phyloP scores from a whole-genome alignment of 2,888 invertebrate species.

The Opisthograptis luteolata region DNA sequence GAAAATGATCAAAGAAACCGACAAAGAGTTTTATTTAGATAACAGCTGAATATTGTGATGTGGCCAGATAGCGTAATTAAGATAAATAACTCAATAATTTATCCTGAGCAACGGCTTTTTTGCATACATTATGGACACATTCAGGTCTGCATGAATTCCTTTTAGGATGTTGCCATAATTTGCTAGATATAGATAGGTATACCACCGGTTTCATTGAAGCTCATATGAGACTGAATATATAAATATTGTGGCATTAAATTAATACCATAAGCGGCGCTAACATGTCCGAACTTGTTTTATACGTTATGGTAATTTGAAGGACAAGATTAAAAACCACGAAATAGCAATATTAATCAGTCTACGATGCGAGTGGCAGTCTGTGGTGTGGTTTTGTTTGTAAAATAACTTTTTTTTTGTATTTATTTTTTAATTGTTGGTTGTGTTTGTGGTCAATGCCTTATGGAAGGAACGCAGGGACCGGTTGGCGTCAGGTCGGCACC shows the following conservation, averaged over 20 bases:
- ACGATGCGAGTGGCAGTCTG: constrained; percentile 24
- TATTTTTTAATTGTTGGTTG: too few species aligned
- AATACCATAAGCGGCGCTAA: not conserved
- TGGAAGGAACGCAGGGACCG: constrained; percentile 53
- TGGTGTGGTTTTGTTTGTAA: too few species aligned
- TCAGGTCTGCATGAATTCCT: constrained; percentile 21
- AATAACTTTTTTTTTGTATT: too few species aligned
- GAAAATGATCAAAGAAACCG: constrained; percentile 40
- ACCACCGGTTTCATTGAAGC: too few species aligned
- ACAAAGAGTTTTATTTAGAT: constrained; percentile 48
- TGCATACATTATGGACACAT: constrained; percentile 41
- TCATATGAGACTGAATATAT: too few species aligned
- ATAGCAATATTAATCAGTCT: not conserved
- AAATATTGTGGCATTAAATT: too few species aligned
- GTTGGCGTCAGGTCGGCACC: constrained; percentile 76
- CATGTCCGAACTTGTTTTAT: constrained; percentile 1
- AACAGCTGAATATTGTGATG: constrained; percentile 44
- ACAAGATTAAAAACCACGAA: too few species aligned
- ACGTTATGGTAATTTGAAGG: not conserved
- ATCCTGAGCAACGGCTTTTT: constrained; percentile 47
- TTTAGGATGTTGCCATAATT: not conserved
- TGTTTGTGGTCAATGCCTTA: constrained; percentile 43
- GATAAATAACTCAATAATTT: constrained; percentile 54
- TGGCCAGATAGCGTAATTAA: constrained; percentile 57
- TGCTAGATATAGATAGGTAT: too few species aligned